phyloP scores from a whole-genome alignment of 1,140 invertebrate genomes.

The Helicoverpa armigera region DNA sequence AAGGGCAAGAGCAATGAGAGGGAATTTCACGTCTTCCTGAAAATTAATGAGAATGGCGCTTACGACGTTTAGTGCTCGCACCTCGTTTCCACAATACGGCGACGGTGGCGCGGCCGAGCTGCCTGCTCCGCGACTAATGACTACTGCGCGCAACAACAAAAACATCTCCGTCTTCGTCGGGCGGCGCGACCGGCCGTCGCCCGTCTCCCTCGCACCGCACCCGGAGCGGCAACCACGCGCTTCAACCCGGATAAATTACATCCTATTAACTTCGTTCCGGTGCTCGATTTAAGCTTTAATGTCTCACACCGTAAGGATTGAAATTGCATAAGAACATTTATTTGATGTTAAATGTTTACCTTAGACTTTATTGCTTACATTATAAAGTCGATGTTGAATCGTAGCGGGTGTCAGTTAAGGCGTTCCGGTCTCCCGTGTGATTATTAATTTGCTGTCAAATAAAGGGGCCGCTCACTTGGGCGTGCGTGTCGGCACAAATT shows the following conservation, averaged over 20 bases:
- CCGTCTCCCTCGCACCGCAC: slow-evolving; percentile 71
- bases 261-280: slow-evolving; percentile 83
- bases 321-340: slow-evolving; percentile 76
- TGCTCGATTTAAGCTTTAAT: slow-evolving; percentile 83
- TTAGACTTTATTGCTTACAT: slow-evolving; percentile 73
- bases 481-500: slow-evolving; percentile 85
- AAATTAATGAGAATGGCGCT: slow-evolving; percentile 83
- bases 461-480: slow-evolving; percentile 85
- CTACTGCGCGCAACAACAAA: slow-evolving; percentile 71
- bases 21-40: slow-evolving; percentile 82
- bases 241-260: slow-evolving; percentile 85
- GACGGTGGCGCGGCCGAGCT: slow-evolving; percentile 70
- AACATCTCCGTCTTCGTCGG: slow-evolving; percentile 73
- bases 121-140: slow-evolving; percentile 75
- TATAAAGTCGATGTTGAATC: slow-evolving; percentile 78
- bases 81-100: slow-evolving; percentile 75
- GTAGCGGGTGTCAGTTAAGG: slow-evolving; percentile 66
- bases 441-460: slow-evolving; percentile 87
- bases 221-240: slow-evolving; percentile 80
- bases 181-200: slow-evolving; percentile 51
- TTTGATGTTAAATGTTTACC: slow-evolving; percentile 67
- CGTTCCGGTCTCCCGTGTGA: slow-evolving; percentile 74
- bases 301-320: slow-evolving; percentile 78
- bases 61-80: slow-evolving; percentile 77
- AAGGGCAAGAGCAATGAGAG: slow-evolving; percentile 73